Evolutionary conservation across 2,797 vertebrate species (phyloP).

Genomic region (Bothrops alternatus): DNA sequence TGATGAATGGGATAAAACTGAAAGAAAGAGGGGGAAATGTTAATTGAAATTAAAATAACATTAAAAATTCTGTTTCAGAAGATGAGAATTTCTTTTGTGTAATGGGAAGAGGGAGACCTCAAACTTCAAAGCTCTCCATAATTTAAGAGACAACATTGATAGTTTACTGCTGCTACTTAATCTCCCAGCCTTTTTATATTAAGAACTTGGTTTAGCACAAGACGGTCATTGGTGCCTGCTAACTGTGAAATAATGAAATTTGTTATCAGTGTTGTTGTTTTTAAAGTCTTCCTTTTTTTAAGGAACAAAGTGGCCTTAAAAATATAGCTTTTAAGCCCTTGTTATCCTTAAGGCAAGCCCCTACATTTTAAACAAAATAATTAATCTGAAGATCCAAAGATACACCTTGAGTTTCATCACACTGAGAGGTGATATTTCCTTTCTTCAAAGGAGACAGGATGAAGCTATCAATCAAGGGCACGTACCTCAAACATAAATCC

Average conservation of each 20-base stretch:
- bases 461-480: not conserved
- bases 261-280: constrained; percentile 58
- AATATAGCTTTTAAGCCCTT: constrained; percentile 33
- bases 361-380: constrained; percentile 9
- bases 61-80: constrained; percentile 33
- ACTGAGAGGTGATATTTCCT: not conserved
- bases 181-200: constrained; percentile 49
- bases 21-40: constrained; percentile 33
- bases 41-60: constrained; percentile 53
- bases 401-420: not conserved
- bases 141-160: constrained; percentile 59
- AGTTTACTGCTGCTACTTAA: constrained; percentile 52
- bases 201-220: constrained; percentile 43
- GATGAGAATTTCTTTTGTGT: constrained; percentile 31
- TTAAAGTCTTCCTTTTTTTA: constrained; percentile 51
- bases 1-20: constrained; percentile 50
- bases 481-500: not conserved
- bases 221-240: constrained; percentile 49
- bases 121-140: constrained; percentile 59
- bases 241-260: constrained; percentile 60
- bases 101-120: constrained; percentile 40
- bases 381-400: constrained; percentile 29
- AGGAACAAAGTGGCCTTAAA: constrained; percentile 54
- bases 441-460: constrained; percentile 13
- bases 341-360: constrained; percentile 36